Conservation (phyloP, 2,113 vertebrate species). For the Turnix velox region DNA sequence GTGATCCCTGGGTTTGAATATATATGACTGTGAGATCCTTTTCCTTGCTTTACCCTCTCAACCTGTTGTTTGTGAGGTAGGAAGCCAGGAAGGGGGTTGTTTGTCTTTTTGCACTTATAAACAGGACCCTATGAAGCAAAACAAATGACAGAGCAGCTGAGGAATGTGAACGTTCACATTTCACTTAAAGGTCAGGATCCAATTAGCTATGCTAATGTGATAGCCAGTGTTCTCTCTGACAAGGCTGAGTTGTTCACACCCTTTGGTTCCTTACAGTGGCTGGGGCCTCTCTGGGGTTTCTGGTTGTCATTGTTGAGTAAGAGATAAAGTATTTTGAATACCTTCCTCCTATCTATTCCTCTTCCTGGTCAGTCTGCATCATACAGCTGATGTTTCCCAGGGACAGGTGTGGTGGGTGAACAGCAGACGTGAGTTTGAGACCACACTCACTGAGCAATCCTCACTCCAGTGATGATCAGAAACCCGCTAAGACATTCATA, state of each 20-base stretch:
- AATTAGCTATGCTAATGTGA: not conserved
- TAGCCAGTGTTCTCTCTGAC: not conserved
- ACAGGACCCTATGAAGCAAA: not conserved
- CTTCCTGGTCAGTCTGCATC: not conserved
- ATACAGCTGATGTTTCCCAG: not conserved
- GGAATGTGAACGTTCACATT: not conserved
- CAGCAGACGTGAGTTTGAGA: accelerated
- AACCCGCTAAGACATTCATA: too few relatives aligned
- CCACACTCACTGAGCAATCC: too few relatives aligned
- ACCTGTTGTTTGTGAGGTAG: not conserved
- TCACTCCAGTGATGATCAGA: not conserved
- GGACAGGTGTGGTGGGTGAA: not conserved
- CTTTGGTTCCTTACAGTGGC: too few relatives aligned
- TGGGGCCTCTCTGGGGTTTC: not conserved
- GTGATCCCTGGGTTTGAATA: not conserved
- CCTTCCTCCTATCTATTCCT: accelerated
- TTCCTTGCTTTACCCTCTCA: not conserved
- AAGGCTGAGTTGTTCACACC: not conserved
- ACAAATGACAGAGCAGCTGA: not conserved
- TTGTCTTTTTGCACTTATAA: not conserved
- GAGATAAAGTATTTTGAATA: not conserved
- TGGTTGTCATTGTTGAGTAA: not conserved
- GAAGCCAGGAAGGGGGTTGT: not conserved
- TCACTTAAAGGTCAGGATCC: not conserved
- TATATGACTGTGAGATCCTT: too few relatives aligned